phyloP scores from a whole-genome alignment of 2,888 invertebrate genomes.

The Quadroppia sp. region DNA sequence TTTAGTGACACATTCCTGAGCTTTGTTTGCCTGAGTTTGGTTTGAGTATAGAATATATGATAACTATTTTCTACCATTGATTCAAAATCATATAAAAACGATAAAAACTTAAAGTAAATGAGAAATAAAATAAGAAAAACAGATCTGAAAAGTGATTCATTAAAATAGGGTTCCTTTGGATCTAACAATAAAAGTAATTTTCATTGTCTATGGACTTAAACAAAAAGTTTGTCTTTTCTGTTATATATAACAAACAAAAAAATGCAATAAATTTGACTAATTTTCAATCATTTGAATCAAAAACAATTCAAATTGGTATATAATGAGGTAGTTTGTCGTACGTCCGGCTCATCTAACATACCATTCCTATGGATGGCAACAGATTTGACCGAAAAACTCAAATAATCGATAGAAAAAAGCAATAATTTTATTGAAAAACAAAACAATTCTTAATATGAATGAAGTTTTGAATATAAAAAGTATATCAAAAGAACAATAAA shows the following conservation, averaged over 20 bases:
- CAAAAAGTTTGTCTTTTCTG: background rate
- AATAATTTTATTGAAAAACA: too few species aligned
- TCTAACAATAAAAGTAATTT: background rate
- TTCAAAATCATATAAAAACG: background rate
- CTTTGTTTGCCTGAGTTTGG: constrained; percentile 33
- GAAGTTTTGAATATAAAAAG: background rate
- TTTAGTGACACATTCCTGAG: constrained; percentile 34
- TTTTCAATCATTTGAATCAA: constrained; percentile 1
- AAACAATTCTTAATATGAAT: background rate
- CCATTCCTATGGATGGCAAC: background rate
- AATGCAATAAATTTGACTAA: constrained; percentile 12
- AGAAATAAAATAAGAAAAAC: background rate
- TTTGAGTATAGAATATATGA: background rate
- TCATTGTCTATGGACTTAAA: background rate
- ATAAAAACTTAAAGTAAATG: background rate
- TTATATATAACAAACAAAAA: background rate
- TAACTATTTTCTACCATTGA: too few species aligned
- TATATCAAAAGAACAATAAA: too few species aligned
- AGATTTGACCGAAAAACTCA: background rate
- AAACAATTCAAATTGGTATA: constrained; percentile 15
- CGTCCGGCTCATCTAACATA: constrained; percentile 11
- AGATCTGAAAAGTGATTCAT: background rate
- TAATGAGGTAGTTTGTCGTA: constrained; percentile 36
- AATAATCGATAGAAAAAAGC: background rate
- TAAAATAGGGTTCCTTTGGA: background rate